Conservation (phyloP, 2,797 vertebrate genomes). For the Luscinia luscinia region DNA sequence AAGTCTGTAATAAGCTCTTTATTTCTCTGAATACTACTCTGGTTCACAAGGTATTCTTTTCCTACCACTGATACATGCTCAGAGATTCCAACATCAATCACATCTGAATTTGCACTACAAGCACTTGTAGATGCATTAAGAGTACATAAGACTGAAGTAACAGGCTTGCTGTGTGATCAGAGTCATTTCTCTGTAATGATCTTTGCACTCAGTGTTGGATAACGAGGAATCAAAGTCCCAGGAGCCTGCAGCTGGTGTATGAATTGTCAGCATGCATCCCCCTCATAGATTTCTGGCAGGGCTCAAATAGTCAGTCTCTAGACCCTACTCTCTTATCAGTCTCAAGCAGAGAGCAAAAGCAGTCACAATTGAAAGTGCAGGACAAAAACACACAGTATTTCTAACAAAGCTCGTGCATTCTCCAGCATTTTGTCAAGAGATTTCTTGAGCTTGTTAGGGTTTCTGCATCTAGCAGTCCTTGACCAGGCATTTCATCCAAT, state of each 20-base stretch:
- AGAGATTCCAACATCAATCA: constrained; percentile 57
- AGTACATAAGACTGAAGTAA: not conserved
- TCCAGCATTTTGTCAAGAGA: not conserved
- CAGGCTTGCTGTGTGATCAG: not conserved
- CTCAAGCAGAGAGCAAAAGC: not conserved
- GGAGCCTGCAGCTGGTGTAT: not conserved
- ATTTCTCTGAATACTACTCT: constrained; percentile 51
- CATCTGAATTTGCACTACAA: constrained; percentile 55
- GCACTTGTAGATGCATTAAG: constrained; percentile 40
- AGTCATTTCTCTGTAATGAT: constrained; percentile 9
- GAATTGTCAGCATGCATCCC: not conserved
- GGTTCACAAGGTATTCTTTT: constrained; percentile 43
- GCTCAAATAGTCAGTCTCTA: not conserved
- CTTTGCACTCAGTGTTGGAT: not conserved
- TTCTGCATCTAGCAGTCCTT: not conserved
- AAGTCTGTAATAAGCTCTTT: not conserved
- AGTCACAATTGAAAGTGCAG: not conserved
- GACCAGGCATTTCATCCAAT: not conserved
- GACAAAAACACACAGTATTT: not conserved
- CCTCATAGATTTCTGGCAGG: not conserved
- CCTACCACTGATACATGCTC: constrained; percentile 20
- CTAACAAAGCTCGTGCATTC: not conserved
- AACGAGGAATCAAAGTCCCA: constrained; percentile 40
- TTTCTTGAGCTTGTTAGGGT: not conserved
- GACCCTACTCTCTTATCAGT: not conserved